Evolutionary conservation across 1,140 invertebrate genomes (phyloP), one percentile per base, ranked within the genome.

Genomic region (Pseudachorutes palmiensis): DNA sequence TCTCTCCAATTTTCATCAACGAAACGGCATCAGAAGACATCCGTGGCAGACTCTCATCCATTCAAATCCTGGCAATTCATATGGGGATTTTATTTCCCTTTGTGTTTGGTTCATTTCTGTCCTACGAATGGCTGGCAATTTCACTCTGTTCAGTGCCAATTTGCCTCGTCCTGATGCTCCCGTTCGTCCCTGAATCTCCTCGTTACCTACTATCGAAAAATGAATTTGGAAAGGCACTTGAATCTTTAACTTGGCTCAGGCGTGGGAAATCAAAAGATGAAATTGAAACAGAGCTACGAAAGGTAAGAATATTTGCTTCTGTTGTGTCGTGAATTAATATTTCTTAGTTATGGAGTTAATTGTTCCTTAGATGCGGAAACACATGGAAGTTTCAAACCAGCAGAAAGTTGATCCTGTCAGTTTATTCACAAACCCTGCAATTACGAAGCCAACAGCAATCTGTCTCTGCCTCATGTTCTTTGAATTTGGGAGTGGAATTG

Each of bases 1-100:
- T 81, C 9, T 83, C 84, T 19, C 84, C 85, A 0, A 82, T 87
- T 75, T 87, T 85, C 74, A 77, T 88, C 30, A 82, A 84, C 59
- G 85, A 88, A 79, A 82, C 89, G 33, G 81, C 88, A 33, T 82
- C 86, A 55, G 78, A 83, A 69, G 81, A 84, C 61, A 83, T 89
- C 1, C 78, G 89, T 14, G 89, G 90, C 0, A 82, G 85, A 0
- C 80, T 88, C 69, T 84, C 87, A 0, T 83, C 84, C 2, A 30
- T 36, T 63, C 31, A 48, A 16, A 63, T 63, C 31, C 16, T 30
- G n/a, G 12, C 24, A 2, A 64, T 26, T n/a, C 32, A 36, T 26
- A 30, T 5, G 9, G 26, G 9, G 12, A 12, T 9, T 41, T 2
- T 45, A 22, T 9, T 24, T 12, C 28, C n/a, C 14, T 64, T 51